phyloP scores from a whole-genome alignment of 2,888 invertebrate genomes.

The Yponomeuta cagnagella region DNA sequence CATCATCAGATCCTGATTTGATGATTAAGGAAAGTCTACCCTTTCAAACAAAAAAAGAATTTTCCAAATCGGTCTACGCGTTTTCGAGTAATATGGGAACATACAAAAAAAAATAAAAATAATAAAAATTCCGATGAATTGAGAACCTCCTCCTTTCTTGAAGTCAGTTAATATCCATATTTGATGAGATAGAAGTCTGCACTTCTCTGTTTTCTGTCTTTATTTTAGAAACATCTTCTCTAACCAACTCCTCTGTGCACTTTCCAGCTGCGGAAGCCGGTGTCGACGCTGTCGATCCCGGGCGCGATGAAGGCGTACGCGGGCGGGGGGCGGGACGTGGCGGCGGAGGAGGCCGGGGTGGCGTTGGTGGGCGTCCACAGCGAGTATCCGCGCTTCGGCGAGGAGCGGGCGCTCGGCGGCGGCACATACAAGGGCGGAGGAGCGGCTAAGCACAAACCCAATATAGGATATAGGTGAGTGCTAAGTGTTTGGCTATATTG shows the following conservation, averaged over 20 bases:
- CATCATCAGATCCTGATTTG: too few species aligned
- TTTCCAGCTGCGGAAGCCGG: constrained; percentile 96
- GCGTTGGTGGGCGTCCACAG: constrained; percentile 93
- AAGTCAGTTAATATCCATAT: too few species aligned
- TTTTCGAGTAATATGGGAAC: too few species aligned
- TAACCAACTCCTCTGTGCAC: neutral
- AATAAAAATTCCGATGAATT: too few species aligned
- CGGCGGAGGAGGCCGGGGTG: constrained; percentile 89
- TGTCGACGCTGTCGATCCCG: constrained; percentile 97
- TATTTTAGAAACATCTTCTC: neutral
- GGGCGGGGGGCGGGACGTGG: constrained; percentile 77
- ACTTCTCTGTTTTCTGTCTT: too few species aligned
- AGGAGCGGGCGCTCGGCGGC: constrained; percentile 87
- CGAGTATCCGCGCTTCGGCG: constrained; percentile 93
- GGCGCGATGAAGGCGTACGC: constrained; percentile 90
- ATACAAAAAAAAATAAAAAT: too few species aligned
- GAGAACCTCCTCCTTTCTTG: too few species aligned
- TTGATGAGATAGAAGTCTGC: too few species aligned
- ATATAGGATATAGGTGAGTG: constrained; percentile 88
- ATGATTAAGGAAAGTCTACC: too few species aligned
- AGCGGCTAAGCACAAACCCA: constrained; percentile 90
- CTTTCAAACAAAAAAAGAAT: too few species aligned
- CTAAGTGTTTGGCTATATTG: neutral
- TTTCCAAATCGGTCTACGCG: too few species aligned
- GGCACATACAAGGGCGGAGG: constrained; percentile 85